These are phyloP conservation scores for Thysanoteuthis rhombus DNA, from an alignment of 2,888 invertebrate species.

Conservation along the genomic window DNA sequence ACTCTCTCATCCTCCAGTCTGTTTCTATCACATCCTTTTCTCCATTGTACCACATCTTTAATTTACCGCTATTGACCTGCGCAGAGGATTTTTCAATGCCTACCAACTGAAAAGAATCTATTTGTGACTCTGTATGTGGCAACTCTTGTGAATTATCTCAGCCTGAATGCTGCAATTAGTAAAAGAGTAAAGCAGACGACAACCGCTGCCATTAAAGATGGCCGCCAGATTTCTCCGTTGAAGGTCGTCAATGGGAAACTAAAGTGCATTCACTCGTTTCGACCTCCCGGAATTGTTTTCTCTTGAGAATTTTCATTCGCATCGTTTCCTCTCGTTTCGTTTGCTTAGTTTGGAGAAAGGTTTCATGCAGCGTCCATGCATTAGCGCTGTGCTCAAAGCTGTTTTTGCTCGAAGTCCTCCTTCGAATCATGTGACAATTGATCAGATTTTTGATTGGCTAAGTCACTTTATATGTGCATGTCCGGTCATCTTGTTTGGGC, in stretches of 20 bases:
- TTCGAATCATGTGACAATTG: neutral
- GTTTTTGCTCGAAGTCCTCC: neutral
- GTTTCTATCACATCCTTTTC: neutral
- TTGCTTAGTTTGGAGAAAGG: neutral
- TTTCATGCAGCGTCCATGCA: neutral
- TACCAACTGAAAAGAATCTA: neutral
- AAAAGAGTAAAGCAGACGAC: neutral
- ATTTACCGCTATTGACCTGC: neutral
- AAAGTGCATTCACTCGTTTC: neutral
- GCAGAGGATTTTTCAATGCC: neutral
- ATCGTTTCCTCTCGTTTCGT: neutral
- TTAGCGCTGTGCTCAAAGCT: neutral
- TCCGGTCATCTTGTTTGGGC: neutral
- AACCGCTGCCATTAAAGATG: neutral
- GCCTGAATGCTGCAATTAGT: neutral
- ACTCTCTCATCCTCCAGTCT: neutral
- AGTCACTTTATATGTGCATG: neutral
- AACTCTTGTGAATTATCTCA: neutral
- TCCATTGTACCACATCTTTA: neutral
- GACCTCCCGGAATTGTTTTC: conserved; percentile 12
- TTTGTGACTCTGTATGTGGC: neutral
- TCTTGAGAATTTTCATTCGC: neutral
- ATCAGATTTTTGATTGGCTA: neutral
- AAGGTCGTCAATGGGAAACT: neutral
- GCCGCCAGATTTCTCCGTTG: neutral